Base-by-base conservation (phyloP, 2,888 invertebrate species). In the Alviniconcha strummeri region DNA sequence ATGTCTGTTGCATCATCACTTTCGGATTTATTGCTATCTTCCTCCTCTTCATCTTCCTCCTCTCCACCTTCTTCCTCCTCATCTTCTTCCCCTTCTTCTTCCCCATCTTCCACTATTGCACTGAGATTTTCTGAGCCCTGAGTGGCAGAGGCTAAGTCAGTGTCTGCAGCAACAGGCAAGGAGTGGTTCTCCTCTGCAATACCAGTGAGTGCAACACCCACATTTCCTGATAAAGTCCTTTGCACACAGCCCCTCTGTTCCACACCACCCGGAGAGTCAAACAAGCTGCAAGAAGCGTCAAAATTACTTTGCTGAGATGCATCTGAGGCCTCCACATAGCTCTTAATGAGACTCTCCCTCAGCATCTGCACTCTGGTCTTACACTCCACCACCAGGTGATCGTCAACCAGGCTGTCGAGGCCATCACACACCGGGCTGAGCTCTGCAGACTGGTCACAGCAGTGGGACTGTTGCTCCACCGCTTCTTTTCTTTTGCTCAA, bases 281-380 rank as follows among this genome's bases (percentile, higher is more conserved):
- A 87, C 78, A 87, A 75, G 80, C 86, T 86, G 8, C 57, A 77
- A 67, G 86, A 86, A 19, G 80, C 78, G 76, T 87, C 85, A 71
- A 83, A 80, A 11, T 52, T 17, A 5, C 15, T 54, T 64, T 5
- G n/a, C 19, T 69, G 67, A 15, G 52, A 55, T 56, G 71, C 36
- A 5, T 67, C 80, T 1, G 60, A 11, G 13, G 60, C 8, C 9
- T 13, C 60, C 13, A 13, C 60, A 60, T 8, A 60, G 60, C 60
- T 60, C 13, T 13, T 60, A 60, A 86, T 71, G 17, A 88, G 84
- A 82, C 87, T 88, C 36, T 88, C 85, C 72, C 81, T 71, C 57
- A 89, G 81, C 81, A 84, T 87, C 55, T 86, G 71, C 2, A 89
- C 76, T 57, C 86, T 84, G 55, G 86, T 57, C 19, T 67, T 82